Evolutionary conservation across 2,797 vertebrate genomes (phyloP), one percentile per base, ranked within the genome.

Genomic region (Eremophila alpestris): DNA sequence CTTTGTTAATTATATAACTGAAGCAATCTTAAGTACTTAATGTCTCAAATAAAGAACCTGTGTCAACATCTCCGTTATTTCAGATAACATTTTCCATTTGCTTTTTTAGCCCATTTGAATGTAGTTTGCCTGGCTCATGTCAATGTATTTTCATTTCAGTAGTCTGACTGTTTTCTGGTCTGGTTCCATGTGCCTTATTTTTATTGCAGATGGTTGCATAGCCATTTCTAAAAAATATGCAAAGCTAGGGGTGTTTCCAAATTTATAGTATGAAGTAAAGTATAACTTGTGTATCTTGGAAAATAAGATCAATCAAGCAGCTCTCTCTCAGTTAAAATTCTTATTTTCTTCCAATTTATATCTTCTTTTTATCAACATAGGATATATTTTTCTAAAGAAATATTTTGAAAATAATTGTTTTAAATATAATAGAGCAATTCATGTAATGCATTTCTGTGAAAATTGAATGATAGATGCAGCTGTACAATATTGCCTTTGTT

Each of bases 121-220:
- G 49, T 54, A 59, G 55, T 89, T 95, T 81, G 89, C 60, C 43
- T 93, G 83, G 77, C 38, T 93, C 65, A 63, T 58, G 69, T 93
- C 73, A 87, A 4, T 91, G 30, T 95, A 83, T 96, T 96, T 96
- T 90, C 51, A 96, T 97, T 80, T 92, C 96, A 95, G 95, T 90
- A 85, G 86, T 85, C 51, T 80, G 48, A 59, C 83, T 94, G 73
- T 62, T 91, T 95, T 95, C 79, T 58, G 64, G 46, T 59, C 81
- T 73, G 45, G 92, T 94, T 96, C 93, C 82, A 68, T 13, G 23
- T 88, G 70, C 94, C 24, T 92, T 74, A 45, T 90, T 93, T 85
- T 83, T 85, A 91, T 73, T 68, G 45, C 60, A 83, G 24, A 7
- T 59, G 77, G 45, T 94, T 96, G 38, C 69, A 83, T 93, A 79